Evolutionary conservation across 2,797 vertebrate species (phyloP), one percentile per base, ranked within the genome.

Genomic region (Ispidina lecontei): DNA sequence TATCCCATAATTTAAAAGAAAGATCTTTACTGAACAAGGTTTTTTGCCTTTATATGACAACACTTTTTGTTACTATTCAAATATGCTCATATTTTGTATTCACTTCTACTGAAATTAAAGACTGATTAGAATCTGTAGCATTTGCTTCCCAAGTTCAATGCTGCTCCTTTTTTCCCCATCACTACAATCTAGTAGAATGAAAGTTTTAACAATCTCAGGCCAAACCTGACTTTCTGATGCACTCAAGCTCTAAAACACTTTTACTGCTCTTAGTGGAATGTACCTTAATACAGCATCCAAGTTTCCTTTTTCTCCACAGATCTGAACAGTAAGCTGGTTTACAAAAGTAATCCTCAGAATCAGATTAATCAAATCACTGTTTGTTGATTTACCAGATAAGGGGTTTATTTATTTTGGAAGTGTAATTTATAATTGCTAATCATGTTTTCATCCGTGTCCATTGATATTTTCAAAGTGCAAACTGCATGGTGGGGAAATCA

Each of bases 311-410:
- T 29, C 64, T 76, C 71, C 54, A 43, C n/a, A 78, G 59, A 87
- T 85, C 51, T 92, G 79, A 87, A 80, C 14, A 69, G 65, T 75
- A 80, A 91, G 1, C 18, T 73, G 60, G 37, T 19, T 85, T 65
- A 67, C 51, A 70, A 67, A 91, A 90, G 59, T 91, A 95, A 86
- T 74, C 71, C 73, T 80, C 89, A 74, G 81, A 91, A 95, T 72
- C 70, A 75, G 54, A 84, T 80, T 1, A 90, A 91, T 83, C 54
- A 71, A 82, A 68, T 71, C 33, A 64, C 43, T 79, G 19, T 33
- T 84, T 90, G 87, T 35, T 84, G 59, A 88, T 83, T 78, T 87
- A 85, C 63, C 29, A 75, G 72, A 70, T 70, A 19, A 46, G 17
- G n/a, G 8, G 0, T 74, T 90, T 56, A 60, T 73, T 76, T 29